These are phyloP conservation scores for Ennomos quercinarius DNA, from an alignment of 2,888 invertebrate species.

Conservation along the genomic window DNA sequence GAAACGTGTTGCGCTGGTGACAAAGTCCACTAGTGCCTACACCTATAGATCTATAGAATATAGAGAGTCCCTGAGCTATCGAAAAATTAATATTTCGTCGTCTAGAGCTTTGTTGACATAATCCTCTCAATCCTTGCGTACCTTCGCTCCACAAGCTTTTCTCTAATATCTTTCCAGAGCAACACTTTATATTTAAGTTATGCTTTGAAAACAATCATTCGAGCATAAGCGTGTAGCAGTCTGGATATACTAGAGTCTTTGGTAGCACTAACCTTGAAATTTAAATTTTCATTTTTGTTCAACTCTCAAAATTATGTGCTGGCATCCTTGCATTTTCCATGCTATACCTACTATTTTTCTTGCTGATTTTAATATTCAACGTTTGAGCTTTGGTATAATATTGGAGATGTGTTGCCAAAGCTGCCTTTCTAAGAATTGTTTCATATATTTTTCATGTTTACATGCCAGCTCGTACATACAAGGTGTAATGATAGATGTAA, in stretches of 20 bases:
- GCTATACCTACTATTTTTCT: constrained; percentile 15
- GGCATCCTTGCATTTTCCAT: neutral
- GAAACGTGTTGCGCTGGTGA: no score
- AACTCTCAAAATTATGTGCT: constrained; percentile 11
- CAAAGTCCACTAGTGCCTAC: no score
- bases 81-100: constrained; percentile 49
- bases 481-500: neutral
- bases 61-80: constrained; percentile 34
- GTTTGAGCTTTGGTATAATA: constrained; percentile 20
- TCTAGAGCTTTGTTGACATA: constrained; percentile 47
- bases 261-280: constrained; percentile 4
- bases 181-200: constrained; percentile 44
- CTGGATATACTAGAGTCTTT: no score
- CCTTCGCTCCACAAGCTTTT: constrained; percentile 24
- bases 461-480: constrained; percentile 8
- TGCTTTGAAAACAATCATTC: constrained; percentile 33
- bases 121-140: constrained; percentile 41
- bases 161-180: constrained; percentile 38
- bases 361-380: constrained; percentile 23
- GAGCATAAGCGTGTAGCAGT: constrained; percentile 8
- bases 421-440: constrained; percentile 22
- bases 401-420: constrained; percentile 13
- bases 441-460: constrained; percentile 21
- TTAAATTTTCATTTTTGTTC: constrained; percentile 14
- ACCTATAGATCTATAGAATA: no score